Evolutionary conservation across 2,888 invertebrate species (phyloP), one percentile per base, ranked within the genome.

Genomic region (Linyphia triangularis): DNA sequence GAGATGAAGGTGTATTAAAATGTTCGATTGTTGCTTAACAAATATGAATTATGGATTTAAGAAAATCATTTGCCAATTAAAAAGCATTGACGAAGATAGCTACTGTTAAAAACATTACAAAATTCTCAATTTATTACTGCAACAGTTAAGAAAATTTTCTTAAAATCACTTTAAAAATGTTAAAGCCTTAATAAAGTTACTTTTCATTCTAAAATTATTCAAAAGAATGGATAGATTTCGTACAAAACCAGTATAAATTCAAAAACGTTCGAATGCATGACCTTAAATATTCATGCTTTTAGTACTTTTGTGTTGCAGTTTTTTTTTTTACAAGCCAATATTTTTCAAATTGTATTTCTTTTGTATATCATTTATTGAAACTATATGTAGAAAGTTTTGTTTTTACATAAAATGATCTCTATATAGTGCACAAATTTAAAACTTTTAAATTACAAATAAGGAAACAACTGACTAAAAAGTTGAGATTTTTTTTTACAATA

Each of bases 161-260:
- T 51, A 51, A 51, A 51, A 51, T n/a, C 51, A 51, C 51, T 51
- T 51, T 51, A 51, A 51, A 51, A 51, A 10, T 51, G 13, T 33
- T 9, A 33, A 33, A 33, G 5, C 33, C 5, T 51, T 51, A 51
- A 9, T 51, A 51, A 51, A 51, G n/a, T 13, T 51, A n/a, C 51
- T 9, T n/a, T 51, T n/a, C 51, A 51, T 51, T 51, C n/a, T 6
- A 51, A 51, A 51, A 51, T 51, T 51, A 51, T 51, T 51, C 13
- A 51, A 51, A 51, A n/a, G 51, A 33, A 33, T 33, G 33, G n/a
- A 51, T 51, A 1, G 51, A 51, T 51, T 51, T 51, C 16, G 13
- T 51, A 51, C 51, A 51, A 51, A 51, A 51, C n/a, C n/a, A 51
- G 51, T 51, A 51, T 51, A 51, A 51, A 51, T 51, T 51, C 51